Evolutionary conservation across 2,113 vertebrate species (phyloP).

Genomic region (Hypanus sabinus): DNA sequence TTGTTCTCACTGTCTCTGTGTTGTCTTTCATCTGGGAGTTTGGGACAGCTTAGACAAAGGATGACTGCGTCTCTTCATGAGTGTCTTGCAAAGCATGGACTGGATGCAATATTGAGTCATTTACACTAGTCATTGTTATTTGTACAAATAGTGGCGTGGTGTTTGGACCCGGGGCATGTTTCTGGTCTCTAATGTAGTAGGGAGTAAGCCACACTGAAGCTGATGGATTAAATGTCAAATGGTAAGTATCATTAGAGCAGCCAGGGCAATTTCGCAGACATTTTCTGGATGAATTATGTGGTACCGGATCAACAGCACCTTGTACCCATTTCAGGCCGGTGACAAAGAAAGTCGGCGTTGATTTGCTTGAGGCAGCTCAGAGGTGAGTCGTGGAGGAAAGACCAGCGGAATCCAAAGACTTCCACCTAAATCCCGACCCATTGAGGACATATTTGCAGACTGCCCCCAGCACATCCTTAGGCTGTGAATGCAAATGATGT

Average conservation of each 20-base stretch:
- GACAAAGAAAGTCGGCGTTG: not conserved
- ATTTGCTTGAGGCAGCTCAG: not conserved
- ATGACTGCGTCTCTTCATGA: not conserved
- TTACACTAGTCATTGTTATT: not conserved
- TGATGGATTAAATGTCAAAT: not conserved
- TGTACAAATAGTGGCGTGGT: not conserved
- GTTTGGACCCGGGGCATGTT: not conserved
- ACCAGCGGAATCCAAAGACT: not conserved
- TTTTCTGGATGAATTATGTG: not conserved
- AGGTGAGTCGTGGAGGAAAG: not conserved
- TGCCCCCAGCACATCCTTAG: too few species aligned
- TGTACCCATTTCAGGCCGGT: not conserved
- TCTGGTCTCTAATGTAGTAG: not conserved
- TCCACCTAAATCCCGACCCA: not conserved
- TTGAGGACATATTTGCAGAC: not conserved
- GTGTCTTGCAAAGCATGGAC: not conserved
- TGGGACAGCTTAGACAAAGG: not conserved
- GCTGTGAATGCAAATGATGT: too few species aligned
- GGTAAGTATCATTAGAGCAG: not conserved
- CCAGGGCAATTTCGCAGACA: not conserved
- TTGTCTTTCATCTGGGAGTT: not conserved
- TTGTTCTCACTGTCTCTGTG: not conserved
- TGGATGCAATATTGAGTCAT: not conserved
- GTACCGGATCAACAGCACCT: not conserved
- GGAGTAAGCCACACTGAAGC: not conserved